These are phyloP conservation scores for Bovichtus variegatus DNA, from an alignment of 2,797 vertebrate genomes.

Conservation along the genomic window DNA sequence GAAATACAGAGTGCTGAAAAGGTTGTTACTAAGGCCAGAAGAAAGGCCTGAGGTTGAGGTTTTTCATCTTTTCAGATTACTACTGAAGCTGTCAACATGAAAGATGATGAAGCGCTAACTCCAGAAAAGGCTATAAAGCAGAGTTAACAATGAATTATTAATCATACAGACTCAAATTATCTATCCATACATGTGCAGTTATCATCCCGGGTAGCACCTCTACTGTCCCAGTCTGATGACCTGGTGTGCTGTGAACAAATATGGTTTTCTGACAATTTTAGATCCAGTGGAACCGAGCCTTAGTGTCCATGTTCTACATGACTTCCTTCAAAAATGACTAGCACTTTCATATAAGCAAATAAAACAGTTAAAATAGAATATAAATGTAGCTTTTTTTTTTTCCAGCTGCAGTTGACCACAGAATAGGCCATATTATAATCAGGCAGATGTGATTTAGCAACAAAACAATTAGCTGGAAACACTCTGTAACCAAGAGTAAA, in stretches of 20 bases:
- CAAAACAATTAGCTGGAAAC: slow-evolving; percentile 68
- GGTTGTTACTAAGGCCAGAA: slow-evolving; percentile 8
- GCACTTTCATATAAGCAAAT: slow-evolving; percentile 7
- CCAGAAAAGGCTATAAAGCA: slow-evolving; percentile 19
- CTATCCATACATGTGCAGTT: slow-evolving; percentile 15
- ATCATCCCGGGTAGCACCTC: slow-evolving; percentile 28
- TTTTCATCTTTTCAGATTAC: slow-evolving; percentile 45
- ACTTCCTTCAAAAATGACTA: slow-evolving; percentile 12
- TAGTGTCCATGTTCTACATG: neutral
- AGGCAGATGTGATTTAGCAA: slow-evolving; percentile 42
- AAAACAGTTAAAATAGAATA: neutral
- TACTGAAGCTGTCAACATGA: slow-evolving; percentile 44
- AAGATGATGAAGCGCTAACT: slow-evolving; percentile 32
- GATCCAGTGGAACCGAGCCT: neutral
- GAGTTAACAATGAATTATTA: slow-evolving; percentile 34
- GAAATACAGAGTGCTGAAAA: slow-evolving; percentile 23
- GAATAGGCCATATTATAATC: slow-evolving; percentile 34
- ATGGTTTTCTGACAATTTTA: slow-evolving; percentile 6
- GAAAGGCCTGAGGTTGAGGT: slow-evolving; percentile 23
- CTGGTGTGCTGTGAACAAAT: slow-evolving; percentile 14
- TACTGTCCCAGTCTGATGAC: neutral
- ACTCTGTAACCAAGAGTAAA: slow-evolving; percentile 56
- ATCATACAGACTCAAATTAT: slow-evolving; percentile 21
- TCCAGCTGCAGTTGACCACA: slow-evolving; percentile 18
- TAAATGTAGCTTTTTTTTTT: neutral